Conservation (phyloP, 2,888 invertebrate genomes). For the Folsomia candida region DNA sequence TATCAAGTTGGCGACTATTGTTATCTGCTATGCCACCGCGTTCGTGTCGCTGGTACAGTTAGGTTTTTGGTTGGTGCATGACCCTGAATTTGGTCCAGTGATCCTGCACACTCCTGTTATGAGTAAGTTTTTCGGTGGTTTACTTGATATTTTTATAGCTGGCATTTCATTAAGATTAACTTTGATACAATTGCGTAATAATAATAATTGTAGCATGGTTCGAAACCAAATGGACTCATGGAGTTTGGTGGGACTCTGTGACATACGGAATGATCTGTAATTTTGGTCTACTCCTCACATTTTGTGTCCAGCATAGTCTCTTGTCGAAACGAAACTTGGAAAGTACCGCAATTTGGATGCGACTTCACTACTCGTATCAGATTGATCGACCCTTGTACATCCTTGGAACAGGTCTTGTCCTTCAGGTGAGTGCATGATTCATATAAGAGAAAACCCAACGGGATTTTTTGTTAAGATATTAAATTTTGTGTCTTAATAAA, state of each 20-base stretch:
- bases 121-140: neutral
- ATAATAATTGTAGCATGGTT: conserved; percentile 20
- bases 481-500: too few species aligned
- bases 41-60: conserved; percentile 30
- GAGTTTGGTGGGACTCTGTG: neutral
- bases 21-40: conserved; percentile 18
- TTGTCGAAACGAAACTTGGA: conserved; percentile 23
- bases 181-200: neutral
- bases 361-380: conserved; percentile 27
- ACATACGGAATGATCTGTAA: neutral
- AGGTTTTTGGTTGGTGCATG: conserved; percentile 32
- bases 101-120: conserved; percentile 1
- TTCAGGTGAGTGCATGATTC: conserved; percentile 32
- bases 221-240: neutral
- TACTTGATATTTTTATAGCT: neutral
- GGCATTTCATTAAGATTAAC: neutral
- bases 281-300: conserved; percentile 14
- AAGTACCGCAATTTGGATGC: conserved; percentile 26
- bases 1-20: conserved; percentile 20
- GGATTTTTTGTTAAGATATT: too few species aligned
- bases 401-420: conserved; percentile 18
- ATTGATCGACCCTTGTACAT: conserved; percentile 38
- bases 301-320: conserved; percentile 27
- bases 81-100: neutral
- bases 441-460: too few species aligned